A percentile compares a stretch with the other conserved stretches of the same genome.
These are phyloP conservation scores for Panzeria rudis DNA, from an alignment of 2,888 invertebrate genomes.

Conservation along the genomic window DNA sequence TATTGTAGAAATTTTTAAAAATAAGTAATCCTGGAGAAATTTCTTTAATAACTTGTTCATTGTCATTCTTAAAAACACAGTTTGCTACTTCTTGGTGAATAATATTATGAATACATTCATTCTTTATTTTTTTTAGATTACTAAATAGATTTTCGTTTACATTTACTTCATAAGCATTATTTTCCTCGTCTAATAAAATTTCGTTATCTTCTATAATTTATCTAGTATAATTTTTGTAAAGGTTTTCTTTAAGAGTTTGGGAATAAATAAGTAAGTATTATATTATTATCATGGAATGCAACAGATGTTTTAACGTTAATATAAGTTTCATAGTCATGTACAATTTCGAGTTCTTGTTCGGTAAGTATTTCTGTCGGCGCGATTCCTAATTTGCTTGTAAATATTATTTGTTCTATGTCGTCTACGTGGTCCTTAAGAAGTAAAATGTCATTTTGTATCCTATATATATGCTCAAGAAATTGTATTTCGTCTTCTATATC, in stretches of 20 bases:
- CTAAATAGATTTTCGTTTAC: constrained; percentile 42
- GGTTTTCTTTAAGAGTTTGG: constrained; percentile 29
- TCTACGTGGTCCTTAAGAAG: constrained; percentile 24
- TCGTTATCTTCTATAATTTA: constrained; percentile 21
- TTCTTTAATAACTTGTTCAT: constrained; percentile 39
- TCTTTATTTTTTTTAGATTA: neutral
- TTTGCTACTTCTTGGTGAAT: constrained; percentile 53
- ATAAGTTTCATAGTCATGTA: constrained; percentile 62
- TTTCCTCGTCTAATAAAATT: constrained; percentile 46
- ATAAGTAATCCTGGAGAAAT: constrained; percentile 47
- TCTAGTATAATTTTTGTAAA: constrained; percentile 46
- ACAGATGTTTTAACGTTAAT: constrained; percentile 61
- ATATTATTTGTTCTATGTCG: constrained; percentile 60
- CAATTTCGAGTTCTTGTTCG: constrained; percentile 52
- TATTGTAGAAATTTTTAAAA: constrained; percentile 50
- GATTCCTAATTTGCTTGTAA: constrained; percentile 65
- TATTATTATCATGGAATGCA: constrained; percentile 60
- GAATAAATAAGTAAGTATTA: constrained; percentile 55
- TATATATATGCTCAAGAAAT: constrained; percentile 68
- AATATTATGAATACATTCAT: constrained; percentile 50
- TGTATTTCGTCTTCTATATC: constrained; percentile 70
- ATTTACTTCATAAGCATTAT: constrained; percentile 38
- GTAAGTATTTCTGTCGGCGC: constrained; percentile 64
- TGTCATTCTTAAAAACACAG: constrained; percentile 45
- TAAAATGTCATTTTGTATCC: constrained; percentile 67